Evolutionary conservation across 2,797 vertebrate genomes (phyloP).

Genomic region (Aphelocoma californica): DNA sequence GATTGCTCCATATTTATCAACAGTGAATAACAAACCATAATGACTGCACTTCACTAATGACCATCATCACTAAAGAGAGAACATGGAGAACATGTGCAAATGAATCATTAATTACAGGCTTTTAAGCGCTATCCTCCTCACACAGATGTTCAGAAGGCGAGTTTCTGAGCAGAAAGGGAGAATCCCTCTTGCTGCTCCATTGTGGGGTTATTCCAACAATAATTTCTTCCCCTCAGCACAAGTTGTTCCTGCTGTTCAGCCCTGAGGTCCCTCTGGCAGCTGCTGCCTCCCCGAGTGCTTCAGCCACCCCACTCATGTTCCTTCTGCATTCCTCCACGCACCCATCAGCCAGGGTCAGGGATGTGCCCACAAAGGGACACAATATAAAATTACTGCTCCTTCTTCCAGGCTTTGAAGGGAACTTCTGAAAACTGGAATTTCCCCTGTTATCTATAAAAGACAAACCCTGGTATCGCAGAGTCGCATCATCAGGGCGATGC

Average conservation of each 20-base stretch:
- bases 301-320: background rate
- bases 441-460: background rate
- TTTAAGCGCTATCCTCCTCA: background rate
- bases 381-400: background rate
- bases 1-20: slow-evolving; percentile 22
- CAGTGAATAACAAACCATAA: slow-evolving; percentile 19
- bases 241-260: background rate
- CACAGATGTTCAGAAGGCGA: background rate
- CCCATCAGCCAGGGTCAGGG: background rate
- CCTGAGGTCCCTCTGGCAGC: background rate
- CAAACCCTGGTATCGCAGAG: background rate
- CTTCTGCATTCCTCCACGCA: background rate
- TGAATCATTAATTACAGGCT: slow-evolving; percentile 53
- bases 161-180: background rate
- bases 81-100: slow-evolving; percentile 40
- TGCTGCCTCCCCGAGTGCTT: background rate
- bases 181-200: background rate
- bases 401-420: background rate
- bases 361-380: background rate
- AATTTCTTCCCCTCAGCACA: background rate
- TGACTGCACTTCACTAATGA: slow-evolving; percentile 8
- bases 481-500: background rate
- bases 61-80: background rate
- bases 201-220: background rate
- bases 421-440: background rate